Base-by-base conservation (phyloP, 2,113 vertebrate genomes). In the Myiozetetes cayanensis region DNA sequence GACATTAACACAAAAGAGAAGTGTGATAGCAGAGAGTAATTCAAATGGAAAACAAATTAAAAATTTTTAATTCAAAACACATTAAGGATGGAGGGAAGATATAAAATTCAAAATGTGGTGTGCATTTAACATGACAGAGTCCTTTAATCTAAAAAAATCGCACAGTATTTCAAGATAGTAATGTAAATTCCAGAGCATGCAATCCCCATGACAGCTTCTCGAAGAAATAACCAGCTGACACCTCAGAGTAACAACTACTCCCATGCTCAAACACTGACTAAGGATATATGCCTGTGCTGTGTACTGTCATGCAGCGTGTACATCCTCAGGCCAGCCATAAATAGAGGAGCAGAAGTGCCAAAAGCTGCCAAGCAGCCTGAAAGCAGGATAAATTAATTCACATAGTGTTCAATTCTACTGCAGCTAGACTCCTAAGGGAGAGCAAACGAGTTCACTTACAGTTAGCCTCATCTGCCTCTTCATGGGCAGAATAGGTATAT, bases 321-420 rank as follows among this genome's bases (percentile, higher is more conserved):
- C 74, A 19, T 80, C 94, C 94, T 83, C 85, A 94, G 92, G 94
- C 92, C 90, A 95, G 78, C 85, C 92, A 83, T 93, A 96, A 96
- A 96, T 92, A 85, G 24, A 56, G 4, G 3, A 76, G 67, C 4
- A 3, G 28, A 75, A 87, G n/a, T 35, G 46, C 63, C 82, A 87
- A 91, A 94, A 95, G 58, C 35, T 41, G 25, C 61, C 73, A 66
- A 90, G 82, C 19, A 90, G 41, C 75, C 58, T 86, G 63, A 84
- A 94, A 96, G 50, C 31, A 70, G 28, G 74, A 84, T 44, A 86
- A 86, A 95, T 92, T 89, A 62, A 89, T 88, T 89, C 68, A 59
- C 52, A 62, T 2, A 28, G 30, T 14, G 24, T 55, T 89, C 76
- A n/a, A 1, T 88, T 84, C 75, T 75, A 47, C 59, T 59, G 59